These are phyloP conservation scores for Diploptera punctata DNA, from an alignment of 2,888 invertebrate species.

Conservation along the genomic window DNA sequence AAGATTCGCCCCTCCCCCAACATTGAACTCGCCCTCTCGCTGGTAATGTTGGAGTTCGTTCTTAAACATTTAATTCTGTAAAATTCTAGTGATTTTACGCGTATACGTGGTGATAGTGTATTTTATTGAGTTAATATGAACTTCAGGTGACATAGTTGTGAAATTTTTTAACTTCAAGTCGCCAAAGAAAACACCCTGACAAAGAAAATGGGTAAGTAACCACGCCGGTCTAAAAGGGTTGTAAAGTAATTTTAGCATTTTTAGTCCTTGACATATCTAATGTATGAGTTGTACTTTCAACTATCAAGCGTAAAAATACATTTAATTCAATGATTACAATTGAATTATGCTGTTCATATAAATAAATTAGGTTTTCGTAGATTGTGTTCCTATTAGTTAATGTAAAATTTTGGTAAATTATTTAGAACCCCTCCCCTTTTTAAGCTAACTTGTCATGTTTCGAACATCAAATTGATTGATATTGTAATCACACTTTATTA, in stretches of 20 bases:
- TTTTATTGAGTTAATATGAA: conserved; percentile 34
- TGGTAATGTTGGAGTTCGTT: conserved; percentile 23
- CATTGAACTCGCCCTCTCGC: conserved; percentile 40
- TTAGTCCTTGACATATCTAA: no score
- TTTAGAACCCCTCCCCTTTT: not conserved
- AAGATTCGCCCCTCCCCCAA: conserved; percentile 42
- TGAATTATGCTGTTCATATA: no score
- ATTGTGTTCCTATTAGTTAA: no score
- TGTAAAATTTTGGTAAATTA: not conserved
- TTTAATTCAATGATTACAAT: no score
- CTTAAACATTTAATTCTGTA: conserved; percentile 7
- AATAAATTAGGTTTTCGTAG: no score
- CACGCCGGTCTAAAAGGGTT: conserved; percentile 16
- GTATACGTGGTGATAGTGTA: not conserved
- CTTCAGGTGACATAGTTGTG: conserved; percentile 33
- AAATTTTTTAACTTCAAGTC: not conserved
- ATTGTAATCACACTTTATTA: no score
- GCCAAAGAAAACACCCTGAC: conserved; percentile 19
- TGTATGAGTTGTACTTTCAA: no score
- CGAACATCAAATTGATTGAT: not conserved
- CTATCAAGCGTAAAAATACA: no score
- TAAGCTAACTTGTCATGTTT: not conserved
- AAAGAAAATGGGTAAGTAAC: conserved; percentile 35
- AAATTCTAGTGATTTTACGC: conserved; percentile 16
- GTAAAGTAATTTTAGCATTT: not conserved